phyloP scores from a whole-genome alignment of 2,113 vertebrate species.

The Uropsilus gracilis region DNA sequence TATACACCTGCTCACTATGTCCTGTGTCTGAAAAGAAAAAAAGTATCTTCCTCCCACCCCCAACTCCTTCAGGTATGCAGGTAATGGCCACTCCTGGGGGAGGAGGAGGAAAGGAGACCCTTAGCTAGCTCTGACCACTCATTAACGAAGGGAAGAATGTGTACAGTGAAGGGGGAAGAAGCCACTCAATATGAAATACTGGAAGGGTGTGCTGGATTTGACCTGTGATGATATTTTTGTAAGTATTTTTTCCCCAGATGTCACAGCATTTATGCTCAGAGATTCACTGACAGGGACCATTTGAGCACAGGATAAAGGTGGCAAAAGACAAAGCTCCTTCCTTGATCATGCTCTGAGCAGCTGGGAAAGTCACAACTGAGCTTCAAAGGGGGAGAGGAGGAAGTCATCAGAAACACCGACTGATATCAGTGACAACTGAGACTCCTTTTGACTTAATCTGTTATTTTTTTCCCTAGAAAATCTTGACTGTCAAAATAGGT shows the following conservation, averaged over 20 bases:
- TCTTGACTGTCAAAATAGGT: not conserved
- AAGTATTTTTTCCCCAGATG: not conserved
- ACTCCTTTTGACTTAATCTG: not conserved
- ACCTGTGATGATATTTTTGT: accelerated
- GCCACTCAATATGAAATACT: accelerated
- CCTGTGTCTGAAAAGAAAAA: no score
- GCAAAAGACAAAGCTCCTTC: accelerated
- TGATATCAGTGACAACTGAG: not conserved
- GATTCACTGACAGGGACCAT: accelerated
- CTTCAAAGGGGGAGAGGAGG: not conserved
- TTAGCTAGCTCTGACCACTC: not conserved
- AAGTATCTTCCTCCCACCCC: not conserved
- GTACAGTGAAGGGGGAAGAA: not conserved
- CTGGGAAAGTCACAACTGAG: accelerated
- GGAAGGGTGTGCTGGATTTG: not conserved
- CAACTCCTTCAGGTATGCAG: not conserved
- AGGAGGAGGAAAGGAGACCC: not conserved
- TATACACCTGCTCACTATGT: not conserved
- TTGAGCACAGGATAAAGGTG: not conserved
- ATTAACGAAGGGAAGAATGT: accelerated
- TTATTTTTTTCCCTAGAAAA: not conserved
- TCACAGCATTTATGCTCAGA: no score
- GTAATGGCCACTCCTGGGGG: not conserved
- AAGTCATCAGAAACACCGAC: not conserved
- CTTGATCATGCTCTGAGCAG: not conserved